Conservation (phyloP, 35 echinoderm and acorn worm genomes). For the Ptychodera flava region DNA sequence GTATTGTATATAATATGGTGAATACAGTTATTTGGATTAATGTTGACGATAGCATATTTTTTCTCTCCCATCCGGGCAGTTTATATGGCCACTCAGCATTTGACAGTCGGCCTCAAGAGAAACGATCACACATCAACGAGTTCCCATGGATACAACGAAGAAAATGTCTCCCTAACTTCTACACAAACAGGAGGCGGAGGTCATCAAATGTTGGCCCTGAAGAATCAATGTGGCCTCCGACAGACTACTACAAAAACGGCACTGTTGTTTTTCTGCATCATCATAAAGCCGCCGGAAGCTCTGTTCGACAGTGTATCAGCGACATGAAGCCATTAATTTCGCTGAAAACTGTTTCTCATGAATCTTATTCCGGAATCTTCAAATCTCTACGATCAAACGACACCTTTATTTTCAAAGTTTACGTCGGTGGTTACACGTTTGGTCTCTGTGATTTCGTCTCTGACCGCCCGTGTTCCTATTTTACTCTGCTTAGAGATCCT, state of each 20-base stretch:
- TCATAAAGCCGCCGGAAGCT: neutral
- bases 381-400: neutral
- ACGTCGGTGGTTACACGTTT: neutral
- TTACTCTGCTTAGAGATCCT: neutral
- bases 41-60: too few species aligned
- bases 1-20: too few species aligned
- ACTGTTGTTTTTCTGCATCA: neutral
- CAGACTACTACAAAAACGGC: neutral
- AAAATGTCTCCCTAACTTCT: neutral
- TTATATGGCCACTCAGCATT: too few species aligned
- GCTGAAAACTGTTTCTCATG: neutral
- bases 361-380: neutral
- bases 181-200: neutral
- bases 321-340: neutral
- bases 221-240: neutral
- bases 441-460: neutral
- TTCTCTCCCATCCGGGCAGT: too few species aligned
- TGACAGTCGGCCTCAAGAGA: too few species aligned
- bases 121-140: neutral
- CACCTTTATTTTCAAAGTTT: neutral
- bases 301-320: neutral
- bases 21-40: too few species aligned
- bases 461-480: neutral
- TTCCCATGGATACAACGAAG: neutral
- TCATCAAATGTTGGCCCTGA: neutral